Percentiles rank a stretch among this genome's conserved stretches.
Conservation (phyloP, 1,140 invertebrate genomes). For the Nephila pilipes region DNA sequence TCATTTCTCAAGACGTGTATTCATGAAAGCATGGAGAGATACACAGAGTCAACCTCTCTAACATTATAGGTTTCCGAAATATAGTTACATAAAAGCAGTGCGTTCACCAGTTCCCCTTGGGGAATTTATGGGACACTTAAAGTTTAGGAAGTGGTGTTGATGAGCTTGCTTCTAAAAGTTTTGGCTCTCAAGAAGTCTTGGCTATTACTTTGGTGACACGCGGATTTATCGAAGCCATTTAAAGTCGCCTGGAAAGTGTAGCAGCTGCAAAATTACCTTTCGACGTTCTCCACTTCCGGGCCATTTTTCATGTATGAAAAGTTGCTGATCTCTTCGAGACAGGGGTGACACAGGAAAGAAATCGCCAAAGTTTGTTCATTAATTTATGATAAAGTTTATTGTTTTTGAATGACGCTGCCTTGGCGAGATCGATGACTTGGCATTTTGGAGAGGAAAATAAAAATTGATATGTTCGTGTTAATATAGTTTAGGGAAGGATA, state of each 20-base stretch:
- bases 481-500: too few relatives aligned
- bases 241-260: conserved; percentile 34
- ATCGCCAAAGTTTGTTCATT: too few relatives aligned
- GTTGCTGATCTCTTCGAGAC: neutral
- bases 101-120: neutral
- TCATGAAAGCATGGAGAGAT: neutral
- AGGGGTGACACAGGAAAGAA: neutral
- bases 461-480: neutral
- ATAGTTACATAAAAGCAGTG: conserved; percentile 17
- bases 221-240: conserved; percentile 57
- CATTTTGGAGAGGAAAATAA: neutral
- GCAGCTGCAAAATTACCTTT: conserved; percentile 51
- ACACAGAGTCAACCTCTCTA: neutral
- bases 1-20: neutral
- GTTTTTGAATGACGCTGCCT: conserved; percentile 8
- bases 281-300: neutral
- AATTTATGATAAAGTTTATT: conserved; percentile 38
- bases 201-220: conserved; percentile 36
- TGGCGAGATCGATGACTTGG: neutral
- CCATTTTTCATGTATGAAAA: conserved; percentile 23
- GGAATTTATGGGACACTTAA: conserved; percentile 60
- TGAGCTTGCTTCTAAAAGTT: conserved; percentile 21
- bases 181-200: neutral
- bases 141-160: conserved; percentile 41
- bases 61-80: conserved; percentile 14